Conservation (phyloP, 1,140 invertebrate species). For the Phenacoccus solenopsis region DNA sequence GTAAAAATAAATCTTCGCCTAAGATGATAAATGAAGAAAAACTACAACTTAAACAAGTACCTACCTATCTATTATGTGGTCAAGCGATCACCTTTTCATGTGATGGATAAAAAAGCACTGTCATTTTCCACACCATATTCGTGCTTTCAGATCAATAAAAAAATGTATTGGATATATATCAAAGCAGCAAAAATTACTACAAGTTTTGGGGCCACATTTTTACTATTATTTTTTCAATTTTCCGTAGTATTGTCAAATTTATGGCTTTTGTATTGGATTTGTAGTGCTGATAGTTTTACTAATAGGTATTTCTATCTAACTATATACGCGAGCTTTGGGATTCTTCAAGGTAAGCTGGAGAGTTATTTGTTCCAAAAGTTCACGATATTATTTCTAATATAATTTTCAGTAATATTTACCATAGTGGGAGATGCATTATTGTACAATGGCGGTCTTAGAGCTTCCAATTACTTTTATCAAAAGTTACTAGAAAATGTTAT, state of each 20-base stretch:
- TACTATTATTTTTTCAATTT: background rate
- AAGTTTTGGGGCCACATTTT: background rate
- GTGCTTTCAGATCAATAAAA: background rate
- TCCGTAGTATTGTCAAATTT: background rate
- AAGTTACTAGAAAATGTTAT: constrained; percentile 60
- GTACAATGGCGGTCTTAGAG: constrained; percentile 33
- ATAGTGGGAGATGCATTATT: background rate
- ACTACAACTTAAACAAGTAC: too few relatives aligned
- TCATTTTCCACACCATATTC: background rate
- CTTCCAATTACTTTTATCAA: constrained; percentile 59
- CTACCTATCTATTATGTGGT: too few relatives aligned
- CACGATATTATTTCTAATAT: background rate
- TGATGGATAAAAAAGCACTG: too few relatives aligned
- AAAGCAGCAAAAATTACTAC: background rate
- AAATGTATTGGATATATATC: background rate
- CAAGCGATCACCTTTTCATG: background rate
- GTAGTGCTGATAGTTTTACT: background rate
- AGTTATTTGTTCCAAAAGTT: background rate
- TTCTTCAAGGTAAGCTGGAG: background rate
- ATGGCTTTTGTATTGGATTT: background rate
- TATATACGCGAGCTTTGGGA: background rate
- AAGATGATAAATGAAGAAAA: too few relatives aligned
- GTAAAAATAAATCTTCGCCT: too few relatives aligned
- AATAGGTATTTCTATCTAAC: background rate
- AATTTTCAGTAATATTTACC: background rate